A percentile compares a stretch with the other conserved stretches of the same genome.
Evolutionary conservation across 2,797 vertebrate species (phyloP).

Genomic region (Gastrophryne carolinensis): DNA sequence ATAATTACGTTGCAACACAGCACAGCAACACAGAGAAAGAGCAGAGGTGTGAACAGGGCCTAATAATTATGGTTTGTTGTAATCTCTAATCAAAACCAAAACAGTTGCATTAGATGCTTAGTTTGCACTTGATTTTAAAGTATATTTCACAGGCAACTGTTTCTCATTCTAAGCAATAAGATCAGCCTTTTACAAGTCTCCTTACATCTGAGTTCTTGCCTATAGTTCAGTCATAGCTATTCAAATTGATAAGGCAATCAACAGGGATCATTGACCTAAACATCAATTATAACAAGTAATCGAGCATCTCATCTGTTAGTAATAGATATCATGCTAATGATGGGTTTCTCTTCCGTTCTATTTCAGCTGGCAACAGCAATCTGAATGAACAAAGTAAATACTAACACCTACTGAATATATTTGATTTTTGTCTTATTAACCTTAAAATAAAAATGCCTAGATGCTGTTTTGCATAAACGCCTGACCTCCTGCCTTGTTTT

Average conservation of each 20-base stretch:
- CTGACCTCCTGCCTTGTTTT: conserved; percentile 1
- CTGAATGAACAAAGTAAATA: not conserved
- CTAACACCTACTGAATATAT: not conserved
- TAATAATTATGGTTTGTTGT: no score
- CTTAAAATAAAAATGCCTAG: not conserved
- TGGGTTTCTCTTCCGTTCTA: not conserved
- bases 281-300: conserved; percentile 3
- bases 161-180: not conserved
- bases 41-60: no score
- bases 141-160: not conserved
- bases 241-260: conserved; percentile 16
- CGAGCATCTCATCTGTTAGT: not conserved
- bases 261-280: conserved; percentile 1
- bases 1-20: no score
- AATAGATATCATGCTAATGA: conserved; percentile 11
- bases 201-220: not conserved
- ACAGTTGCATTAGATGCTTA: no score
- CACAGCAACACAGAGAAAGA: no score
- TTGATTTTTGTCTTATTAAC: not conserved
- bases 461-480: not conserved
- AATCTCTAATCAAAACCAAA: no score
- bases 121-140: no score
- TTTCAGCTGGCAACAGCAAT: not conserved
- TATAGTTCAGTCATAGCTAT: not conserved
- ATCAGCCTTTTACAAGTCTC: not conserved